These are phyloP conservation scores for Muscicapa striata DNA, from an alignment of 2,797 vertebrate genomes.

Conservation along the genomic window DNA sequence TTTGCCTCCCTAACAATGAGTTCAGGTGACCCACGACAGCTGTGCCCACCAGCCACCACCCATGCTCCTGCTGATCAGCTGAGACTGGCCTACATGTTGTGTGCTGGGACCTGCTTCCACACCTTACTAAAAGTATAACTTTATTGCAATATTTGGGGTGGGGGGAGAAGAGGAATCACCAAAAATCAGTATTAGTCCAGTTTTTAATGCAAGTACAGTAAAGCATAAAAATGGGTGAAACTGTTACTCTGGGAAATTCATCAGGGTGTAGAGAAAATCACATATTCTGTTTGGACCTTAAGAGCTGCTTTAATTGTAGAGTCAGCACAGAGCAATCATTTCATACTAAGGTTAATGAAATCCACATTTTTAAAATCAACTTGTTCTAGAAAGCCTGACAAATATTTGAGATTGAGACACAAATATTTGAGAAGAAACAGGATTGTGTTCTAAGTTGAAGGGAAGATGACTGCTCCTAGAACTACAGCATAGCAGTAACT, in stretches of 20 bases:
- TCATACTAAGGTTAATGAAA: background rate
- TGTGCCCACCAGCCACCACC: background rate
- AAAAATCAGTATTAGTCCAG: background rate
- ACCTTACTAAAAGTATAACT: background rate
- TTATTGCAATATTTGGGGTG: background rate
- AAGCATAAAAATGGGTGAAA: background rate
- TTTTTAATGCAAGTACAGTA: background rate
- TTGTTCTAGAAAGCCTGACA: background rate
- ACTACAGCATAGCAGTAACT: background rate
- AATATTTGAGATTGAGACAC: background rate
- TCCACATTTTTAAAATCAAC: background rate
- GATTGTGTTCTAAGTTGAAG: background rate
- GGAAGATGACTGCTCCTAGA: background rate
- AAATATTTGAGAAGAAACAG: background rate
- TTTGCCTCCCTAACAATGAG: background rate
- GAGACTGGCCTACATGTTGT: background rate
- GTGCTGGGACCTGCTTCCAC: background rate
- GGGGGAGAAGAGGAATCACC: background rate
- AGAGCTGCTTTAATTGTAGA: background rate
- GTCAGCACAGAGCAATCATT: background rate
- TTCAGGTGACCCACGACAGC: background rate
- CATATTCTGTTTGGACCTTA: background rate
- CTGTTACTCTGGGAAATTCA: background rate
- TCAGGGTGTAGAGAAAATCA: background rate
- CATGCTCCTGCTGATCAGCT: background rate